Evolutionary conservation across 2,888 invertebrate species (phyloP).

Genomic region (Platynereis dumerilii): DNA sequence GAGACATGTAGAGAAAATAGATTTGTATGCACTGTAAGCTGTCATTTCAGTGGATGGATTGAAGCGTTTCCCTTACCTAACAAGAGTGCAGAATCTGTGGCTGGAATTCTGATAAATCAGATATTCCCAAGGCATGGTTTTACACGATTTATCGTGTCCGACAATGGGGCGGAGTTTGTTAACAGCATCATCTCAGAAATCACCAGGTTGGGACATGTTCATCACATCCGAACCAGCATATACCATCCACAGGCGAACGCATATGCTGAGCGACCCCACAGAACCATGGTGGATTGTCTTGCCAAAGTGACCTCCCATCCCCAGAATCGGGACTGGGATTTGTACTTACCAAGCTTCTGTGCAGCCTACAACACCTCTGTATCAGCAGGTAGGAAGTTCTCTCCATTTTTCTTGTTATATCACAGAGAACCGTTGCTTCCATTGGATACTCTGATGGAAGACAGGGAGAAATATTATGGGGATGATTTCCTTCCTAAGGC

Average conservation of each 20-base stretch:
- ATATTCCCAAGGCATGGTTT: not conserved
- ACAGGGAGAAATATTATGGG: not conserved
- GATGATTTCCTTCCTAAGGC: not conserved
- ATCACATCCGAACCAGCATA: not conserved
- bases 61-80: not conserved
- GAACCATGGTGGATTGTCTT: not conserved
- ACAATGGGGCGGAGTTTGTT: not conserved
- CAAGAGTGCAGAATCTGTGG: not conserved
- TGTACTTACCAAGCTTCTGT: not conserved
- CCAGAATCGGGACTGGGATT: no score
- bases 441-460: not conserved
- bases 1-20: not conserved
- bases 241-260: conserved; percentile 4
- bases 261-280: not conserved
- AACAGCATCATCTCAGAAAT: not conserved
- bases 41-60: not conserved
- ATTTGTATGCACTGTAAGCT: not conserved
- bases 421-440: not conserved
- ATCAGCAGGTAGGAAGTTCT: not conserved
- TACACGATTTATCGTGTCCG: not conserved
- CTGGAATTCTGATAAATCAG: not conserved
- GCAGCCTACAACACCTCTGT: not conserved
- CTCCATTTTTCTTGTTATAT: conserved; percentile 1
- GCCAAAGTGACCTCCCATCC: conserved; percentile 1
- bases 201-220: not conserved